Conservation (phyloP, 2,797 vertebrate genomes). For the Crenuchus spilurus region DNA sequence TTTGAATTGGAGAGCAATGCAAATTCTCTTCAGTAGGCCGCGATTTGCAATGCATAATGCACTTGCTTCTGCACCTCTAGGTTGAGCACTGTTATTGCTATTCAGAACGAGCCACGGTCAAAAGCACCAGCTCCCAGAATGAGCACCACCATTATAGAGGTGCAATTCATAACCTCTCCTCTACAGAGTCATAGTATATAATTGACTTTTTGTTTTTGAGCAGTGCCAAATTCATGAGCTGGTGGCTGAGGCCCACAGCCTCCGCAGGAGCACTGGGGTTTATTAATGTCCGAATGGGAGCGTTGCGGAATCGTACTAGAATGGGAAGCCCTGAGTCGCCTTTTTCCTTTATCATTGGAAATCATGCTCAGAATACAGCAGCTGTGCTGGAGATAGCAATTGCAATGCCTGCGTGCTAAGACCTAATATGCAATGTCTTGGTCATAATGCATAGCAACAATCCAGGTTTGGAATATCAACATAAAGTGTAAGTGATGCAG, state of each 20-base stretch:
- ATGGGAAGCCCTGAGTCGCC: constrained; percentile 24
- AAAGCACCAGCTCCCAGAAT: constrained; percentile 18
- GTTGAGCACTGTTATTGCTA: constrained; percentile 24
- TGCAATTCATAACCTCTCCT: constrained; percentile 38
- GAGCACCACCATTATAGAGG: constrained; percentile 26
- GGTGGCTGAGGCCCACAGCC: constrained; percentile 24
- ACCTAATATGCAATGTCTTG: constrained; percentile 4
- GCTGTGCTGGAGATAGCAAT: constrained; percentile 4
- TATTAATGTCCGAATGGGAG: constrained; percentile 41
- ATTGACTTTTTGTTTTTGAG: constrained; percentile 48
- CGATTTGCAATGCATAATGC: constrained; percentile 4
- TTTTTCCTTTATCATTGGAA: constrained; percentile 31
- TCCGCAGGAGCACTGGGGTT: neutral
- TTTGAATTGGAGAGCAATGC: neutral
- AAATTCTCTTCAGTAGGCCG: neutral
- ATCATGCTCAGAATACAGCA: constrained; percentile 28
- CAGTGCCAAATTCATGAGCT: constrained; percentile 47
- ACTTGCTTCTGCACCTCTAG: constrained; percentile 7
- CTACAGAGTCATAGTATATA: constrained; percentile 18
- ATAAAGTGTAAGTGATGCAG: neutral
- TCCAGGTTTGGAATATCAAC: neutral
- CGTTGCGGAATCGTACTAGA: neutral
- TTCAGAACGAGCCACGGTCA: constrained; percentile 29
- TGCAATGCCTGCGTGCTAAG: constrained; percentile 7
- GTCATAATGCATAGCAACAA: neutral